Conservation (phyloP, 1,140 invertebrate species). For the Papilio polytes region DNA sequence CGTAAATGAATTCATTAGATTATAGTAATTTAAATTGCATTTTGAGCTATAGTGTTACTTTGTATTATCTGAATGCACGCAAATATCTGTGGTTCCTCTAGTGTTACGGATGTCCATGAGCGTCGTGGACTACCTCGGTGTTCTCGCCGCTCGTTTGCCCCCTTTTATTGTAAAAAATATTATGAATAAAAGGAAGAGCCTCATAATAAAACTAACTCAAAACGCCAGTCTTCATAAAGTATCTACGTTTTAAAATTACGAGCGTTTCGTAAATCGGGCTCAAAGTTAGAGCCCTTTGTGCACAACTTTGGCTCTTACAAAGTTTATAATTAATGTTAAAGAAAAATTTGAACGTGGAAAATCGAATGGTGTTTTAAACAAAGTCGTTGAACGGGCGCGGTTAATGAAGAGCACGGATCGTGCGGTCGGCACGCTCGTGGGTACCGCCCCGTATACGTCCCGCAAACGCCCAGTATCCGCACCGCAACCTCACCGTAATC, state of each 20-base stretch:
- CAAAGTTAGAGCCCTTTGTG: slow-evolving; percentile 63
- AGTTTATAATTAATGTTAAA: slow-evolving; percentile 73
- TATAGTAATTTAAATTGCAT: neutral
- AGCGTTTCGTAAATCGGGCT: slow-evolving; percentile 48
- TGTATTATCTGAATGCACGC: neutral
- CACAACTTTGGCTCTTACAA: slow-evolving; percentile 55
- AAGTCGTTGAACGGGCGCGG: slow-evolving; percentile 44
- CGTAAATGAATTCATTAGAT: slow-evolving; percentile 32
- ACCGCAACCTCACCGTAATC: neutral
- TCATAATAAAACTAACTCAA: neutral
- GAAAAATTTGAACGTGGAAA: slow-evolving; percentile 59
- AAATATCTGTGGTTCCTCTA: too few species aligned
- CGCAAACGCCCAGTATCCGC: neutral
- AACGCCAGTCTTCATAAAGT: slow-evolving; percentile 13
- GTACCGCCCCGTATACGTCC: neutral
- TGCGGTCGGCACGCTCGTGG: neutral
- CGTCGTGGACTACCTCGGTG: too few species aligned
- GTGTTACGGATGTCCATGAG: too few species aligned
- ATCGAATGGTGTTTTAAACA: slow-evolving; percentile 62
- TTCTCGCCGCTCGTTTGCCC: too few species aligned
- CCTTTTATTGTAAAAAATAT: too few species aligned
- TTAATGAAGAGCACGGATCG: slow-evolving; percentile 38
- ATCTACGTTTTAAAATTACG: slow-evolving; percentile 49
- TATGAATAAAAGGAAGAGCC: too few species aligned
- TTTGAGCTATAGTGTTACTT: neutral